Evolutionary conservation across 2,888 invertebrate genomes (phyloP), one percentile per base, ranked within the genome.

Genomic region (Capitulum mitella): DNA sequence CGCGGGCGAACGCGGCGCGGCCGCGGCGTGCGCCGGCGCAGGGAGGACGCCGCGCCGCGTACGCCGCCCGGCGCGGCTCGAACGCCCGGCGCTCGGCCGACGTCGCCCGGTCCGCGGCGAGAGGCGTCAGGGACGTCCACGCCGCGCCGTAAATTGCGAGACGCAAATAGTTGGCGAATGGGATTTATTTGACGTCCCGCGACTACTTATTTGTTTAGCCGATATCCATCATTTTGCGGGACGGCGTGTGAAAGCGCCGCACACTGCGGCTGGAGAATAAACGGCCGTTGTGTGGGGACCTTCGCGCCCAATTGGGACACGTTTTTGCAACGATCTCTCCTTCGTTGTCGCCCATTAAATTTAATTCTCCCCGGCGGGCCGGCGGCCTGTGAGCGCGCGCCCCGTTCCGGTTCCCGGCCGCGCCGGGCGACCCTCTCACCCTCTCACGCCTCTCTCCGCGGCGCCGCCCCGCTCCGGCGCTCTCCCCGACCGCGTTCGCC

Each of bases 341-440:
- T 3, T 12, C 37, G 70, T 70, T 37, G 37, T n/a, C 61, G 32
- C 12, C 32, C 70, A 70, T 70, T 70, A 70, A 70, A 70, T 70
- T 70, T 70, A 70, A 70, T 70, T 70, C 32, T 61, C 61, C 61
- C 61, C 32, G 32, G 22, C n/a, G 32, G 61, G 32, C 61, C 32
- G 61, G n/a, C 61, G 32, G 32, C 32, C 61, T 14, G n/a, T 32
- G 10, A 61, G 29, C 14, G 32, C 61, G 1, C 29, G 64, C 26
- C 16, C 10, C 22, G 22, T 32, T 34, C 29, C n/a, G 22, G 37
- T 70, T 22, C 37, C 34, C 34, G 16, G 37, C 34, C 29, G 37
- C 70, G 37, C 37, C 5, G 37, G n/a, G n/a, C n/a, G 10, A 26
- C 37, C 70, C 70, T 70, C 70, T 70, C 70, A 70, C 70, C 37